These are phyloP conservation scores for Papilio dardanus DNA, from an alignment of 1,140 invertebrate genomes.

Conservation along the genomic window DNA sequence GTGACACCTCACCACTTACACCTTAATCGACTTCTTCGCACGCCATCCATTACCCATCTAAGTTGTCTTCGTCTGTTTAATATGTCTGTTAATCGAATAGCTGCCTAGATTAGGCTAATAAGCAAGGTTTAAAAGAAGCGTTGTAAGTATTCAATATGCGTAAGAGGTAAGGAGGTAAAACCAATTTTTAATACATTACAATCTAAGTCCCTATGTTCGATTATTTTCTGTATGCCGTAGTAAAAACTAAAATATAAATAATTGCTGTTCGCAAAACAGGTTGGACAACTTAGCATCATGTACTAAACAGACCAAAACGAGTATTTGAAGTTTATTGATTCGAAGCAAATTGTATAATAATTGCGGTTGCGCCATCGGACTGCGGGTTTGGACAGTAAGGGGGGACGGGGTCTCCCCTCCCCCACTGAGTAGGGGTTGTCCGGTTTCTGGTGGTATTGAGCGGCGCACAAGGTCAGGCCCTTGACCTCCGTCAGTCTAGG, in stretches of 20 bases:
- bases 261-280: neutral
- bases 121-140: too few relatives aligned
- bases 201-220: neutral
- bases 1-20: constrained; percentile 31
- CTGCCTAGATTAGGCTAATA: neutral
- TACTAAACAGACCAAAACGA: neutral
- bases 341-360: constrained; percentile 23
- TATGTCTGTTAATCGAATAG: constrained; percentile 1
- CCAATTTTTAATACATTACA: too few relatives aligned
- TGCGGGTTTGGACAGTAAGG: constrained; percentile 26
- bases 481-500: constrained; percentile 65
- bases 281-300: neutral
- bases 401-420: neutral
- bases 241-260: neutral
- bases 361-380: constrained; percentile 24
- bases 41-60: constrained; percentile 40
- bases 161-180: too few relatives aligned
- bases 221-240: neutral
- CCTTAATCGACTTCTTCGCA: constrained; percentile 35
- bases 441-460: constrained; percentile 63
- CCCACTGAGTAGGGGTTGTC: constrained; percentile 47
- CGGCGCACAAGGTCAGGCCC: constrained; percentile 67
- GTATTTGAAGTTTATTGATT: constrained; percentile 15
- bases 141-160: too few relatives aligned
- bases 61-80: constrained; percentile 16